Evolutionary conservation across 2,113 vertebrate species (phyloP), one percentile per base, ranked within the genome.

Genomic region (Gavia stellata): DNA sequence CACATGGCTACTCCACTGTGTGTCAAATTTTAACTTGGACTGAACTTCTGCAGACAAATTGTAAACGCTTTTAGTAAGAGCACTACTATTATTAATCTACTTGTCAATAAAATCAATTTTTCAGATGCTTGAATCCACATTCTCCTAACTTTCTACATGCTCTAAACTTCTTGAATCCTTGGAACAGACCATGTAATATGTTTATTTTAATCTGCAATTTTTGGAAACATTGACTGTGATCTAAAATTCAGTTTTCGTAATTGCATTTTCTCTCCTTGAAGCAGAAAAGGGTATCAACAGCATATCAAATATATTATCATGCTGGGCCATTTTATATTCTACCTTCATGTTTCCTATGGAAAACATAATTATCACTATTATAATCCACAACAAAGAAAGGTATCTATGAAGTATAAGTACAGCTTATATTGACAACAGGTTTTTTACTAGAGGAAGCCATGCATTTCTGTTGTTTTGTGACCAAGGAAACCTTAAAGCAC

Each of bases 81-180:
- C 50, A 50, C 40, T 50, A 40, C 44, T 68, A 80, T 70, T 50
- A 80, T 94, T 78, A 59, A 93, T 56, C 38, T 82, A 88, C 28
- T 91, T 80, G 81, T 70, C 65, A 11, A 94, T 94, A 95, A 96
- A 95, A 83, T 50, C 16, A 82, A 92, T 73, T 94, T 95, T 94
- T 72, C 71, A 96, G 90, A 90, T 71, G 21, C 50, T 87, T 95
- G 86, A 97, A 89, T 91, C 42, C 31, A 94, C 26, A 38, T 19
- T 75, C 90, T 89, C 79, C 50, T 92, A 61, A 84, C 72, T 86
- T 97, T 81, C 42, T 96, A 97, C 96, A 67, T 70, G 67, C 33
- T 78, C 80, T 91, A 72, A 94, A 68, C 38, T 86, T 92, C 45
- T 72, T 68, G 40, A 86, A 87, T 78, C 36, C 53, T 44, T 84